A percentile compares a stretch with the other conserved stretches of the same genome.
phyloP scores from a whole-genome alignment of 2,797 vertebrate species.

The Salarias fasciatus region DNA sequence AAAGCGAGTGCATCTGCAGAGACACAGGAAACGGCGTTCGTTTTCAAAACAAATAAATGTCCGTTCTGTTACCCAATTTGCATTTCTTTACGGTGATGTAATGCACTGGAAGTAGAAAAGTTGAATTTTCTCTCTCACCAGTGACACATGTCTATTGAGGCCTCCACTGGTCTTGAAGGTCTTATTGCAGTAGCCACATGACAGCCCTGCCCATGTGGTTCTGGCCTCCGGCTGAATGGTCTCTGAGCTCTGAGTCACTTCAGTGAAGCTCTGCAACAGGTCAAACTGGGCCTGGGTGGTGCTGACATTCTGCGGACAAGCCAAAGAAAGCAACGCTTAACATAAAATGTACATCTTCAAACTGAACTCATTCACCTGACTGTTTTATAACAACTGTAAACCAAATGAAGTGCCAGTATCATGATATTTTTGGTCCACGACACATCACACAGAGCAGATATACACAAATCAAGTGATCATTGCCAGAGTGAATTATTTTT shows the following conservation, averaged over 20 bases:
- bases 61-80: background rate
- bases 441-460: too few species aligned
- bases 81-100: too few species aligned
- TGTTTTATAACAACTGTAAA: background rate
- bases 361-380: slow-evolving; percentile 18
- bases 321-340: slow-evolving; percentile 55
- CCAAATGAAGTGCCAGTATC: too few species aligned
- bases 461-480: too few species aligned
- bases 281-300: slow-evolving; percentile 84
- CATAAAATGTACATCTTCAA: slow-evolving; percentile 28
- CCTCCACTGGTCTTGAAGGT: slow-evolving; percentile 89
- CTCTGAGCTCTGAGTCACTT: slow-evolving; percentile 80
- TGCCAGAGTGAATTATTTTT: too few species aligned
- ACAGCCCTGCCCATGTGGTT: slow-evolving; percentile 74
- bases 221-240: slow-evolving; percentile 68
- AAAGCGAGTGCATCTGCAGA: slow-evolving; percentile 80
- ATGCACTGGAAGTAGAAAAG: too few species aligned
- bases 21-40: slow-evolving; percentile 14
- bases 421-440: too few species aligned
- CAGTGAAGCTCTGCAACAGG: slow-evolving; percentile 84
- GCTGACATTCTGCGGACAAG: slow-evolving; percentile 71
- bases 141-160: slow-evolving; percentile 88
- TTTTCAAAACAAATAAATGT: slow-evolving; percentile 6
- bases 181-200: slow-evolving; percentile 89
- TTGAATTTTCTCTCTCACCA: slow-evolving; percentile 70